Conservation (phyloP, 1,140 invertebrate genomes). For the Drosophila virilis region DNA sequence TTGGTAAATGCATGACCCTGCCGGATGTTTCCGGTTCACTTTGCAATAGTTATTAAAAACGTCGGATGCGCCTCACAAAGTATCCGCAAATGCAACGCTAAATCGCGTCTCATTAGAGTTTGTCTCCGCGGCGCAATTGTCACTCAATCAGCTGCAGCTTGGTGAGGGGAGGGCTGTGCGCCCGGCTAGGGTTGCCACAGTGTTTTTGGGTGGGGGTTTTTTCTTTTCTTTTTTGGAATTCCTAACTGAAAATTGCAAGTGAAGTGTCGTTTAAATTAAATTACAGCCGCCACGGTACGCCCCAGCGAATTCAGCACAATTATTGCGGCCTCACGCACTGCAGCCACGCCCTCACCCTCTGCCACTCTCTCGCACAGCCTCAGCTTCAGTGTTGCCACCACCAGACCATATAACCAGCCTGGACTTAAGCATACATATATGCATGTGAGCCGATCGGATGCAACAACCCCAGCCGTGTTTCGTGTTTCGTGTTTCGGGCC, state of each 20-base stretch:
- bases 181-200: constrained; percentile 10
- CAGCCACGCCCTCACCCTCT: constrained; percentile 7
- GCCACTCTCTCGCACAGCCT: neutral
- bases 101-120: constrained; percentile 70
- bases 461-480: constrained; percentile 50
- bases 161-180: constrained; percentile 23
- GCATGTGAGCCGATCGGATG: constrained; percentile 29
- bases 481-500: constrained; percentile 32
- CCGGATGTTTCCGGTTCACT: constrained; percentile 72
- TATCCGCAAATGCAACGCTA: constrained; percentile 53
- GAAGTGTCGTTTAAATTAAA: constrained; percentile 82
- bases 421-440: constrained; percentile 13
- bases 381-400: constrained; percentile 1
- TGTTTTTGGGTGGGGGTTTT: constrained; percentile 25
- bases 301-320: constrained; percentile 45
- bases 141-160: constrained; percentile 43
- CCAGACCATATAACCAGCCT: constrained; percentile 18
- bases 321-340: constrained; percentile 50
- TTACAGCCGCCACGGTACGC: constrained; percentile 74
- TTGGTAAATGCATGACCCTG: constrained; percentile 40
- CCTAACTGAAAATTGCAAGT: constrained; percentile 61
- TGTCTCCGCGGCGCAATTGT: constrained; percentile 39
- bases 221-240: constrained; percentile 47
- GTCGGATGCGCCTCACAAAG: constrained; percentile 40
- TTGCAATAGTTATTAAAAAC: constrained; percentile 78